These are phyloP conservation scores for Oreochromis niloticus DNA, from an alignment of 2,113 vertebrate species.

Conservation along the genomic window DNA sequence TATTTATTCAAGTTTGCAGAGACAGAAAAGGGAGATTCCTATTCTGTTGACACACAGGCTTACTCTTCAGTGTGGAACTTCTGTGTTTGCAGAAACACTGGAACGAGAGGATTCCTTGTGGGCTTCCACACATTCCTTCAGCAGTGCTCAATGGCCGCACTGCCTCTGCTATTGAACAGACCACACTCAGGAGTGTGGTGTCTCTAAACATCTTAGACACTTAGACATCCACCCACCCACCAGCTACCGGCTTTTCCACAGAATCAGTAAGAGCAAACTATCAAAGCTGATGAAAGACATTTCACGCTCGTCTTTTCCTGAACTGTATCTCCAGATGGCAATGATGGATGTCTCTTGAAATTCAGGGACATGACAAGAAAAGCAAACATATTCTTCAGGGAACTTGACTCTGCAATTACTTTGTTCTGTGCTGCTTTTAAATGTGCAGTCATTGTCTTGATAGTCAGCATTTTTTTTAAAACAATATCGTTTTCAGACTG, in stretches of 20 bases:
- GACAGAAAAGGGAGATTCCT: conserved; percentile 54
- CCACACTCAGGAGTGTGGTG: conserved; percentile 62
- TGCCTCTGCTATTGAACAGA: conserved; percentile 58
- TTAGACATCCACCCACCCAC: not conserved
- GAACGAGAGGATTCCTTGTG: conserved; percentile 69
- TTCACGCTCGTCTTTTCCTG: not conserved
- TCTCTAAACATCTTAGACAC: conserved; percentile 67
- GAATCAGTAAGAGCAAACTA: conserved; percentile 38
- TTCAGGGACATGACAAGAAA: not conserved
- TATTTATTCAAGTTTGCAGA: conserved; percentile 34
- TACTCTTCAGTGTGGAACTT: conserved; percentile 61
- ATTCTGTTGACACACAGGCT: conserved; percentile 62
- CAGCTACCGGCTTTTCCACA: not conserved
- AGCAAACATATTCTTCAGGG: not conserved
- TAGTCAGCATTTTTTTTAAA: not conserved
- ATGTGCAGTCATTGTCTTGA: not conserved
- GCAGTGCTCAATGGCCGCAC: conserved; percentile 50
- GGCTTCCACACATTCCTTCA: conserved; percentile 72
- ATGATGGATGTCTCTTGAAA: not conserved
- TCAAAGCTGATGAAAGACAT: conserved; percentile 27
- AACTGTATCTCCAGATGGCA: conserved; percentile 10
- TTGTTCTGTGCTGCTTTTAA: not conserved
- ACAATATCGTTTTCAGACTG: not conserved
- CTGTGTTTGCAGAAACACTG: conserved; percentile 72
- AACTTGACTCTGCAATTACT: conserved; percentile 19